phyloP scores from a whole-genome alignment of 2,797 vertebrate species.

The Onychomys leucogaster region DNA sequence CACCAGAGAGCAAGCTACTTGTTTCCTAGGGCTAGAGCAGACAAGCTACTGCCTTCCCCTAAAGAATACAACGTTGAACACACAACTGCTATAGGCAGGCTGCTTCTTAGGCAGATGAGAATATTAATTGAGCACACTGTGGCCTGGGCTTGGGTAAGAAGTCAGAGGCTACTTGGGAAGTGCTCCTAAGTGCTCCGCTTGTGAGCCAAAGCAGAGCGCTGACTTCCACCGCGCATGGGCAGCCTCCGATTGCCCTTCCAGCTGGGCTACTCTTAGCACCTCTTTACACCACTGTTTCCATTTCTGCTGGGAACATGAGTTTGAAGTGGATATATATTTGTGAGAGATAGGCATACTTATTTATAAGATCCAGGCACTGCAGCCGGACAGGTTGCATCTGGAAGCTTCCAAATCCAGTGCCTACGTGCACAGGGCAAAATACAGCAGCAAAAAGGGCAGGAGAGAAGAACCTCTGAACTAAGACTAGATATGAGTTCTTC shows the following conservation, averaged over 20 bases:
- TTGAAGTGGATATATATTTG: not conserved
- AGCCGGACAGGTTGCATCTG: not conserved
- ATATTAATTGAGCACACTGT: not conserved
- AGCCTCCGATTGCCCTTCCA: not conserved
- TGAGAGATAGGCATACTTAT: not conserved
- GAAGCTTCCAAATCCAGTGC: not conserved
- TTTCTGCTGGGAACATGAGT: not conserved
- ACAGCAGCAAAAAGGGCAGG: not conserved
- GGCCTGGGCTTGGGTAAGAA: not conserved
- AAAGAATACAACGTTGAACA: not conserved
- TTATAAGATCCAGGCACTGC: not conserved
- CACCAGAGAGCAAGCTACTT: not conserved
- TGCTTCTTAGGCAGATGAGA: constrained; percentile 50
- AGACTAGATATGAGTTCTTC: constrained; percentile 25
- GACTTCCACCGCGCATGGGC: not conserved
- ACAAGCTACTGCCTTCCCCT: not conserved
- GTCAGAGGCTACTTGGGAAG: not conserved
- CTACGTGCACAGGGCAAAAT: not conserved
- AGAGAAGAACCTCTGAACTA: constrained; percentile 2
- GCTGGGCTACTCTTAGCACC: not conserved
- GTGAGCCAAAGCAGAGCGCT: not conserved
- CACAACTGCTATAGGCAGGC: not conserved
- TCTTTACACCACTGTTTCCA: not conserved
- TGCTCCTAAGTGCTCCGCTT: not conserved
- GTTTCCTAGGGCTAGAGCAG: not conserved